A percentile compares a stretch with the other conserved stretches of the same genome.
These are phyloP conservation scores for Ciconia boyciana DNA, from an alignment of 2,113 vertebrate genomes.

Conservation along the genomic window DNA sequence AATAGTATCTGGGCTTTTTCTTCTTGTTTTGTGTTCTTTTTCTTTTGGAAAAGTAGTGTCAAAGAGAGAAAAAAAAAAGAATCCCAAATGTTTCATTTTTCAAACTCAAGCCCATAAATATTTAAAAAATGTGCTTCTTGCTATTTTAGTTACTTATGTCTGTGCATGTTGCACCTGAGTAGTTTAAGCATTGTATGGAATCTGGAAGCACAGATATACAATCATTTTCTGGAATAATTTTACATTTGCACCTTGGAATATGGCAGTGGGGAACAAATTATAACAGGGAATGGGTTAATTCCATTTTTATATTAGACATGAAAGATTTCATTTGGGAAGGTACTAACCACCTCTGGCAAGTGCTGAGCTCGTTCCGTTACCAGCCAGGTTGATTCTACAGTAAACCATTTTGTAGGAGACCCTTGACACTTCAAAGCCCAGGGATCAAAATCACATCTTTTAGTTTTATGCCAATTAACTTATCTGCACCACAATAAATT, in stretches of 20 bases:
- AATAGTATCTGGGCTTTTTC: neutral
- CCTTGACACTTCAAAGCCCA: neutral
- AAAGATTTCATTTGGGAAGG: neutral
- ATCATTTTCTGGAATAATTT: neutral
- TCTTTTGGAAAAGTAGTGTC: neutral
- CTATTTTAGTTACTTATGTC: neutral
- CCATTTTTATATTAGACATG: neutral
- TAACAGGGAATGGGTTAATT: neutral
- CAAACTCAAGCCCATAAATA: neutral
- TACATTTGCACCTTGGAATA: neutral
- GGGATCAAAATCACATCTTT: neutral
- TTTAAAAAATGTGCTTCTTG: neutral
- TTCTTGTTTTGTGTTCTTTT: neutral
- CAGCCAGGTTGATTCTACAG: neutral
- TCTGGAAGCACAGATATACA: neutral
- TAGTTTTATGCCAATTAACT: neutral
- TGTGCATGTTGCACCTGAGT: neutral
- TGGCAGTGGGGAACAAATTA: neutral
- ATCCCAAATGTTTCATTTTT: conserved; percentile 2
- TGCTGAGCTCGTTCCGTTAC: neutral
- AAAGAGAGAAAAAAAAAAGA: neutral
- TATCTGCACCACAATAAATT: neutral
- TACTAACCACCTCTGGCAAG: neutral
- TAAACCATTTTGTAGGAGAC: neutral
- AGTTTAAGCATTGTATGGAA: neutral